phyloP scores from a whole-genome alignment of 2,797 vertebrate genomes.

The Amphiprion clarkii region DNA sequence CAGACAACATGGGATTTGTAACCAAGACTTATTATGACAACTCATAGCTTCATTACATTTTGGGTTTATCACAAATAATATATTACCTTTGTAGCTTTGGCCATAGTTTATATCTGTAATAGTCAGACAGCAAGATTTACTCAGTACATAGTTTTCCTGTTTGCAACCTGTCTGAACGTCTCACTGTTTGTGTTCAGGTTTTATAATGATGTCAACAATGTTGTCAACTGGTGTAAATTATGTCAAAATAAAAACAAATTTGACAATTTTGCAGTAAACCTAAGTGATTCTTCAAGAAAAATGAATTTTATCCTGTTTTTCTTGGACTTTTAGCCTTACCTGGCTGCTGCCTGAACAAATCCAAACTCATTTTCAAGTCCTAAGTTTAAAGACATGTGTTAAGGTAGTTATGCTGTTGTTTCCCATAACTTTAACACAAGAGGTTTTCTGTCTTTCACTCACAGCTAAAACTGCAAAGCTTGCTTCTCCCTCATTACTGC shows the following conservation, averaged over 20 bases:
- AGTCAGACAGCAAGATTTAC: no score
- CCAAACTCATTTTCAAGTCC: constrained; percentile 1
- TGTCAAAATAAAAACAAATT: background rate
- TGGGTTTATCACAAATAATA: background rate
- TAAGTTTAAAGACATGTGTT: background rate
- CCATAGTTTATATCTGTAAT: no score
- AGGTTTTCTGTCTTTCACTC: constrained; percentile 47
- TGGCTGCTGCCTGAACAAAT: background rate
- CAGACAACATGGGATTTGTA: no score
- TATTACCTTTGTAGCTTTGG: no score
- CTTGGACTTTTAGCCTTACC: background rate
- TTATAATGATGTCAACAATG: background rate
- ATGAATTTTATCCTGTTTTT: background rate
- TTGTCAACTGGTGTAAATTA: background rate
- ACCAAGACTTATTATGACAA: background rate
- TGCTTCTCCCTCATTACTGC: constrained; percentile 47
- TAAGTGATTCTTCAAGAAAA: background rate
- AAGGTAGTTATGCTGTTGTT: background rate
- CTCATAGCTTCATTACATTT: background rate
- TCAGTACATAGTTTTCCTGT: no score
- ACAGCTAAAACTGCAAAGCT: constrained; percentile 53
- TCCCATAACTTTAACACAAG: constrained; percentile 2
- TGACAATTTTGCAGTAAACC: background rate
- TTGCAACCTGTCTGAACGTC: no score
- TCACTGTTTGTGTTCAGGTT: background rate